Percentiles rank a stretch among this genome's conserved stretches.
Evolutionary conservation across 1,140 invertebrate species (phyloP).

Genomic region (Mya arenaria): DNA sequence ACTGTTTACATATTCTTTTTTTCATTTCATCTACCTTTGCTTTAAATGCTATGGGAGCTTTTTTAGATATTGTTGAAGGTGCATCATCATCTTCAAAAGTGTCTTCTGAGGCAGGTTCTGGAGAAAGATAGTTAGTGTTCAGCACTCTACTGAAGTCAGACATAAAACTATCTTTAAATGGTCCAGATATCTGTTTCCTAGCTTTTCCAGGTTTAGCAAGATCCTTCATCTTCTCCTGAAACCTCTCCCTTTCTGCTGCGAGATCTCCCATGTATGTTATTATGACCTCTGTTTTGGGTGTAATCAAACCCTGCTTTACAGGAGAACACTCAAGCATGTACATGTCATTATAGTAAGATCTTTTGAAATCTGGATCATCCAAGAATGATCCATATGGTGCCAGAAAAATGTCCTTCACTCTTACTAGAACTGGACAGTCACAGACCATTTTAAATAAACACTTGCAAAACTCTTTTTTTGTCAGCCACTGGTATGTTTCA

Average conservation of each 20-base stretch:
- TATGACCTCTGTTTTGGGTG: conserved; percentile 67
- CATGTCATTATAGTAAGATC: conserved; percentile 62
- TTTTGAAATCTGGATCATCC: conserved; percentile 62
- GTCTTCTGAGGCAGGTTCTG: conserved; percentile 17
- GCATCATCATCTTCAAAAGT: too few species aligned
- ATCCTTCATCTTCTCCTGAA: conserved; percentile 37
- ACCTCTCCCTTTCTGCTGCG: conserved; percentile 16
- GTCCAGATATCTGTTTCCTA: not conserved
- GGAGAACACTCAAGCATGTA: conserved; percentile 71
- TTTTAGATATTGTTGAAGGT: too few species aligned
- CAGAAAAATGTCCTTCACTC: conserved; percentile 71
- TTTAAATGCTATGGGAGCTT: conserved; percentile 11
- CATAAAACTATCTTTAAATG: conserved; percentile 39
- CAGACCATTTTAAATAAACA: conserved; percentile 63
- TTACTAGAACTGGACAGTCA: conserved; percentile 62
- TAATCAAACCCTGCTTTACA: conserved; percentile 69
- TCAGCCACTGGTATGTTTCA: conserved; percentile 66
- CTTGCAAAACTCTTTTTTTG: conserved; percentile 62
- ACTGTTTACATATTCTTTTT: not conserved
- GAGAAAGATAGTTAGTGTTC: conserved; percentile 25
- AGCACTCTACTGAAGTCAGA: conserved; percentile 58
- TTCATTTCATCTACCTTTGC: conserved; percentile 15
- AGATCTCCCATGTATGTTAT: conserved; percentile 62
- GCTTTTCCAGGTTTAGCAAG: not conserved
- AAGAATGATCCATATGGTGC: conserved; percentile 63